Evolutionary conservation across 2,113 vertebrate genomes (phyloP), one percentile per base, ranked within the genome.

Genomic region (Heteronetta atricapilla): DNA sequence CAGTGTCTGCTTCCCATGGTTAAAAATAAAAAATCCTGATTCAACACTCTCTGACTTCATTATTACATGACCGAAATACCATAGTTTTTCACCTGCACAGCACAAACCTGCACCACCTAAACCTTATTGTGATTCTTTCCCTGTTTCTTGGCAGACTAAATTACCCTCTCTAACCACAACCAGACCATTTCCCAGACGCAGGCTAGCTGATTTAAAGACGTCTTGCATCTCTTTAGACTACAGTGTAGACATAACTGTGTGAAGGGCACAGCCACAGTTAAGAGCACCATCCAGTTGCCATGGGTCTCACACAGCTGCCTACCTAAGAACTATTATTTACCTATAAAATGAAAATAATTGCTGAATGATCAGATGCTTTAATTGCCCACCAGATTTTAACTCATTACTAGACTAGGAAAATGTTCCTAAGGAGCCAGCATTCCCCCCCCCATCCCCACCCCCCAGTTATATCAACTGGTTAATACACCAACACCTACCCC

Each of bases 21-120:
- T 96, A 95, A 96, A 95, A 90, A 93, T 75, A 90, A 86, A 90
- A 72, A 87, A n/a, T 16, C 38, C 60, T 88, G 60, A 94, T 95
- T 91, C 82, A 88, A 91, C 73, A 70, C 63, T 88, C 73, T 81
- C 31, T 88, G 53, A 56, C 85, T 94, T 93, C 46, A 53, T 86
- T 84, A 83, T 82, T 63, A 66, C 58, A 26, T 76, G 83, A 87
- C n/a, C 82, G 53, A 90, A 73, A 63, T 56, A 81, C 26, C 53
- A 28, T 16, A 62, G 46, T 0, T 50, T 95, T 91, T 84, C 25
- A 93, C 53, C 85, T 86, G 33, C 9, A 11, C 21, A 72, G 28
- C 38, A 86, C 7, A n/a, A 85, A 7, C 5, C 46, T 76, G 79
- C n/a, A 13, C 10, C 8, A 10, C 29, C 15, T 82, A 75, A 90